Base-by-base conservation (phyloP, 2,888 invertebrate genomes). In the Drosophila incognita region DNA sequence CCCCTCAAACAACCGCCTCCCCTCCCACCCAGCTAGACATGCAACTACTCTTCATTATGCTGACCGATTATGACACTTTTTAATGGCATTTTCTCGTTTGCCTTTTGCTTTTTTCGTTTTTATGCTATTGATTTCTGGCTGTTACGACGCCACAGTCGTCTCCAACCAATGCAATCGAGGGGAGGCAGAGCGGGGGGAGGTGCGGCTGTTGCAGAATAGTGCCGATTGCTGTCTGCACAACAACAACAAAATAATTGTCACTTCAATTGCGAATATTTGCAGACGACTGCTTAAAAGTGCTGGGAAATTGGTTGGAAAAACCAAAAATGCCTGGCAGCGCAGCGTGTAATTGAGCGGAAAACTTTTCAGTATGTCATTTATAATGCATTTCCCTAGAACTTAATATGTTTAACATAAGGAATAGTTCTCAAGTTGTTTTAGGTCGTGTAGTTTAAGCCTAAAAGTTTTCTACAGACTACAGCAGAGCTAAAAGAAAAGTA, bases 41-140 rank as follows among this genome's bases (percentile, higher is more conserved):
- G 52, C 46, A 69, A 38, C 64, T 40, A 68, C 74, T 67, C 76
- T 73, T 69, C 79, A 76, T 81, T 86, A 86, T 89, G 86, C 88
- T 86, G 89, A 89, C 89, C 86, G 86, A 86, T 86, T 86, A 86
- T 89, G 86, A 85, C 86, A 86, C 83, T 82, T 89, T 87, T 86
- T 87, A 89, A 87, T 89, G 73, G 78, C 74, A 89, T 87, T 86
- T 86, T 86, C 89, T 87, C 87, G 89, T 80, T 78, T 75, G 61
- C 69, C 58, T 69, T 81, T 69, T 78, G 70, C 70, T 31, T 74
- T 81, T 81, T 31, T 49, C 72, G 81, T 78, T 57, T 35, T 89
- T 86, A 86, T 86, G 86, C 83, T 86, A 86, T 86, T 83, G 86
- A 86, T 86, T 86, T 86, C 84, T 74, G 77, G 21, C 21, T 11